Conservation (phyloP, 2,113 vertebrate genomes). For the Passer domesticus region DNA sequence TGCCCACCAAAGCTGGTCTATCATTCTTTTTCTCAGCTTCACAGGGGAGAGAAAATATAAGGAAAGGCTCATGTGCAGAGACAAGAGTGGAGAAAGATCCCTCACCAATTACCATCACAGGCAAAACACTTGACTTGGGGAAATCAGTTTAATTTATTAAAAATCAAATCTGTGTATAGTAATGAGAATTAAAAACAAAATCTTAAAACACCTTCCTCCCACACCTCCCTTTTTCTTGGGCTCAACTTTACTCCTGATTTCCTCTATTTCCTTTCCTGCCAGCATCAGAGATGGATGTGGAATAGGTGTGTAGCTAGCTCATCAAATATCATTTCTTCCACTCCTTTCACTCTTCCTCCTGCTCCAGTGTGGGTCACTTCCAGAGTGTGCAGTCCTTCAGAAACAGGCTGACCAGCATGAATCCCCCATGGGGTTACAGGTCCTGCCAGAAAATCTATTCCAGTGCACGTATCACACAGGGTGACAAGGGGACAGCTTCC, state of each 20-base stretch:
- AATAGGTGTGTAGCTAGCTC: neutral
- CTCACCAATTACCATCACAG: neutral
- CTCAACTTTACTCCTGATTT: neutral
- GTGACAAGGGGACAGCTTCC: neutral
- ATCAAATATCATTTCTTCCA: neutral
- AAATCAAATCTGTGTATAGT: neutral
- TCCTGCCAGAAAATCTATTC: neutral
- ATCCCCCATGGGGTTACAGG: neutral
- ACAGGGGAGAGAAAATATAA: neutral
- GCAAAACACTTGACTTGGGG: accelerated
- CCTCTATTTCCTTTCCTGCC: neutral
- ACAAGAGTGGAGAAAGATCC: neutral
- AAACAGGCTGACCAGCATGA: neutral
- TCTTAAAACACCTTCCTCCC: neutral
- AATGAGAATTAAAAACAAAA: neutral
- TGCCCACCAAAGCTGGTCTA: neutral
- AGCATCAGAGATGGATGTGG: too few relatives aligned
- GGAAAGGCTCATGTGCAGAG: neutral
- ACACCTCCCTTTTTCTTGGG: neutral
- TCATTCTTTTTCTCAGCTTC: neutral
- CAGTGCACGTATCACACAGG: neutral
- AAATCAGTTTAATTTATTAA: neutral
- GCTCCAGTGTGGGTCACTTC: neutral
- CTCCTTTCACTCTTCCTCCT: neutral
- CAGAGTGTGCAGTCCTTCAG: too few relatives aligned